These are phyloP conservation scores for Buathra laborator DNA, from an alignment of 2,888 invertebrate genomes.

Conservation along the genomic window DNA sequence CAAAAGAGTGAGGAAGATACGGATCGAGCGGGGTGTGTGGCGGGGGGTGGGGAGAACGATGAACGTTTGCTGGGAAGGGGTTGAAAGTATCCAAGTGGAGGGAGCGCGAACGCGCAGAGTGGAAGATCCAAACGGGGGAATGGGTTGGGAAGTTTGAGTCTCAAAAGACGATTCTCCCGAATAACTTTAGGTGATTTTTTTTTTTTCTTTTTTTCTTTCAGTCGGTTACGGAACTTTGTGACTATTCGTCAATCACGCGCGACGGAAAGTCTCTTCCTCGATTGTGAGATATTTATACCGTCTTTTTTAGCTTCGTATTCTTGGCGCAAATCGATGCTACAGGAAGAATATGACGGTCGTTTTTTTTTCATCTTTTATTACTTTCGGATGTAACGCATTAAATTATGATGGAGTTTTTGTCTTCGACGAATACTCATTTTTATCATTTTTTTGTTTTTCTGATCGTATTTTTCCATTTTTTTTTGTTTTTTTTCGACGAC, in stretches of 20 bases:
- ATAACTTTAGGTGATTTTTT: slow-evolving; percentile 16
- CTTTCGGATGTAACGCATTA: neutral
- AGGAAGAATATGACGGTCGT: neutral
- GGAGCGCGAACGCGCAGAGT: neutral
- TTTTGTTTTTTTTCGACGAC: no score
- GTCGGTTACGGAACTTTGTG: slow-evolving; percentile 1
- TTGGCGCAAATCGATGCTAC: neutral
- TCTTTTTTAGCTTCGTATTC: neutral
- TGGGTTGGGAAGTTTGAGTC: slow-evolving; percentile 23
- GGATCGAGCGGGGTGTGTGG: slow-evolving; percentile 9
- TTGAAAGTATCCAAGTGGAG: slow-evolving; percentile 41
- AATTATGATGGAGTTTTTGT: neutral
- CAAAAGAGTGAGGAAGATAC: slow-evolving; percentile 48
- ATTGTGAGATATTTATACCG: neutral
- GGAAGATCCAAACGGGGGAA: slow-evolving; percentile 1
- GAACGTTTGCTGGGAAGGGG: slow-evolving; percentile 54
- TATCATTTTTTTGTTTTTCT: no score
- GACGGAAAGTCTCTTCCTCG: neutral
- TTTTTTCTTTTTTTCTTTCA: neutral
- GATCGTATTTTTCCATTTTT: no score
- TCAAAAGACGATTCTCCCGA: slow-evolving; percentile 23
- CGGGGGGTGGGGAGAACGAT: slow-evolving; percentile 11
- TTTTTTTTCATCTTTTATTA: neutral
- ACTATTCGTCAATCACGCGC: slow-evolving; percentile 25
- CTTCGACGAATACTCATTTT: no score